Percentiles rank a stretch among this genome's conserved stretches.
Evolutionary conservation across 1,140 invertebrate genomes (phyloP).

Genomic region (Drosophila funebris): DNA sequence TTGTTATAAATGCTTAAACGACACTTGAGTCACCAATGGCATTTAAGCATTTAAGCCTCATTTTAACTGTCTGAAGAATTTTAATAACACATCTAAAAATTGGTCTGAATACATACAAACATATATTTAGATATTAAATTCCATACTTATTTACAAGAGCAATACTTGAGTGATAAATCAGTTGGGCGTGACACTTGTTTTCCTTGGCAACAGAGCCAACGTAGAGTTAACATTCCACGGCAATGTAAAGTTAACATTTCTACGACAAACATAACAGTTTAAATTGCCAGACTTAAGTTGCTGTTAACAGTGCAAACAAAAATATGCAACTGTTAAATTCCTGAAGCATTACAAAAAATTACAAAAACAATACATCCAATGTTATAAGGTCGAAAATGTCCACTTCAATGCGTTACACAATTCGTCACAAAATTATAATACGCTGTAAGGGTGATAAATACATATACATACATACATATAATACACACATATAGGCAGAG

Average conservation of each 20-base stretch:
- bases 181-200: neutral
- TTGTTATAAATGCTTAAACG: conserved; percentile 1
- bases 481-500: neutral
- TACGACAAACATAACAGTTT: neutral
- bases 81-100: neutral
- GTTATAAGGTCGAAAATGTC: neutral
- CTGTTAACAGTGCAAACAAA: neutral
- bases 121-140: neutral
- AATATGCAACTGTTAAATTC: conserved; percentile 4
- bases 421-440: neutral
- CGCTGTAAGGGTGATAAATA: neutral
- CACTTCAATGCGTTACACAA: neutral
- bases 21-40: neutral
- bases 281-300: neutral
- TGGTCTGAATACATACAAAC: neutral
- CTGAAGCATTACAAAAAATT: neutral
- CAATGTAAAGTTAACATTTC: neutral
- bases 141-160: neutral
- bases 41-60: neutral
- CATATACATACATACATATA: conserved; percentile 4
- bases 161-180: neutral
- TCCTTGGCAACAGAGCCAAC: neutral
- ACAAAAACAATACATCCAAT: neutral
- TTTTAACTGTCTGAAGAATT: neutral
- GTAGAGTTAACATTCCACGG: neutral